Evolutionary conservation across 2,797 vertebrate species (phyloP).

Genomic region (Sebastes oblongus): DNA sequence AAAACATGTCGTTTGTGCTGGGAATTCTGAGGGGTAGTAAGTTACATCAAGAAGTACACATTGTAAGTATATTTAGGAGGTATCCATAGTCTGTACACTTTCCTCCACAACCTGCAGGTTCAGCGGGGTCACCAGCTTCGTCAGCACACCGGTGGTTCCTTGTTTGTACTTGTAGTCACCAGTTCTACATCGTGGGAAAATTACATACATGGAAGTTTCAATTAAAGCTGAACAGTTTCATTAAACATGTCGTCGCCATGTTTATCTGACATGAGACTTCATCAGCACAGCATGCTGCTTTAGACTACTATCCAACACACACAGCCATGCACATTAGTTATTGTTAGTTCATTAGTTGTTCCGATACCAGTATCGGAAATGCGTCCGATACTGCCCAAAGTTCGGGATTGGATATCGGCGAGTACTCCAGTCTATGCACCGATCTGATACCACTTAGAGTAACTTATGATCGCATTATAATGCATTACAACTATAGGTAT

Average conservation of each 20-base stretch:
- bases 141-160: constrained; percentile 89
- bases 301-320: background rate
- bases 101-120: constrained; percentile 91
- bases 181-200: constrained; percentile 74
- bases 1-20: constrained; percentile 34
- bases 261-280: background rate
- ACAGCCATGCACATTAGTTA: constrained; percentile 2
- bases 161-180: constrained; percentile 93
- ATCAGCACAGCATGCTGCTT: background rate
- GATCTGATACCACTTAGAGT: no score
- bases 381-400: no score
- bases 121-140: constrained; percentile 81
- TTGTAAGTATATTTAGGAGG: constrained; percentile 82
- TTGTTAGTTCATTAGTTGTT: no score
- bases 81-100: constrained; percentile 94
- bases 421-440: no score
- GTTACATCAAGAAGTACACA: background rate
- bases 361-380: no score
- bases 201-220: background rate
- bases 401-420: no score
- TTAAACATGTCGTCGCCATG: background rate
- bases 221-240: background rate
- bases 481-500: no score
- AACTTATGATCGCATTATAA: no score
- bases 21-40: background rate